phyloP scores from a whole-genome alignment of 2,888 invertebrate species.

The Drosophila meridionalis region DNA sequence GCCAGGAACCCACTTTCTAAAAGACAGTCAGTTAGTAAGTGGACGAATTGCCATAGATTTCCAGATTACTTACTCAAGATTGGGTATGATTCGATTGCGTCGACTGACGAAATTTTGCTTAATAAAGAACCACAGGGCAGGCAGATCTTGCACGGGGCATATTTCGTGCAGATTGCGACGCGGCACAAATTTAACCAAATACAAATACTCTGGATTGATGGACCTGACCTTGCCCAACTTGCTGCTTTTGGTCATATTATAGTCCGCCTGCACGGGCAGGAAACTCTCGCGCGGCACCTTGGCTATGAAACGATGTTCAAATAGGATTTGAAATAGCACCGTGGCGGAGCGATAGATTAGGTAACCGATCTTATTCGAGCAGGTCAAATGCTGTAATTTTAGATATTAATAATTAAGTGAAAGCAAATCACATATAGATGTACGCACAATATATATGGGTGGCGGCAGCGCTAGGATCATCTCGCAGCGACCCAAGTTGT shows the following conservation, averaged over 20 bases:
- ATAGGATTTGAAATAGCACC: constrained; percentile 89
- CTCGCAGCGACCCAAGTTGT: constrained; percentile 87
- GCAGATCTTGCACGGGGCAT: constrained; percentile 86
- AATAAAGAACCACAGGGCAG: constrained; percentile 90
- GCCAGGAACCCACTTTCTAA: constrained; percentile 90
- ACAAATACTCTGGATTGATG: constrained; percentile 87
- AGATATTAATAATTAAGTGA: background rate
- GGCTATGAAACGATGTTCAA: constrained; percentile 87
- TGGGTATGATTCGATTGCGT: constrained; percentile 88
- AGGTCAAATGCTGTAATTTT: constrained; percentile 86
- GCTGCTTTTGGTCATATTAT: constrained; percentile 63
- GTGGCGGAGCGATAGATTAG: constrained; percentile 86
- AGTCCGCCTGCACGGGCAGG: constrained; percentile 87
- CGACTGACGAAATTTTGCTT: constrained; percentile 88
- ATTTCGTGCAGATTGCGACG: constrained; percentile 86
- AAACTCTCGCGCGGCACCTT: constrained; percentile 88
- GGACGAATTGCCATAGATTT: background rate
- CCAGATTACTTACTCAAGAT: constrained; percentile 88
- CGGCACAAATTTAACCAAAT: constrained; percentile 88
- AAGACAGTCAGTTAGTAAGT: background rate
- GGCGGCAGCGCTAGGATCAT: constrained; percentile 88
- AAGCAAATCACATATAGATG: constrained; percentile 6
- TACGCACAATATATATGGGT: constrained; percentile 87
- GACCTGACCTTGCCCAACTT: constrained; percentile 77
- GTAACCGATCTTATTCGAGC: constrained; percentile 86